Percentiles rank a stretch among this genome's conserved stretches.
Conservation (phyloP, 2,797 vertebrate genomes). For the Dendrocincla tyrannina region DNA sequence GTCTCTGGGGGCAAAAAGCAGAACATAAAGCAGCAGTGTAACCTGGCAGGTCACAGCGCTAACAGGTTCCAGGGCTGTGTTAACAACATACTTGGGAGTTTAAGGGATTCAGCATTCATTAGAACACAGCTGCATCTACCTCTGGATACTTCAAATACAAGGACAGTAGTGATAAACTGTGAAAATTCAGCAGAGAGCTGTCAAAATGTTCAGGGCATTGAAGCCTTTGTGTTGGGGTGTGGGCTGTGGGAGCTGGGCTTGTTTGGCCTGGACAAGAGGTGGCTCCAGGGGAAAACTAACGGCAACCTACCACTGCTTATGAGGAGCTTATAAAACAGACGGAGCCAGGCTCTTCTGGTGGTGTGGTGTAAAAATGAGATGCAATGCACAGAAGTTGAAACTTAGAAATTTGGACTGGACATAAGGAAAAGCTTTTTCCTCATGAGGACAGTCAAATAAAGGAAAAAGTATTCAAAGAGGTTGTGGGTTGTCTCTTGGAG, state of each 20-base stretch:
- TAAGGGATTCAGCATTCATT: neutral
- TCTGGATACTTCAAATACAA: neutral
- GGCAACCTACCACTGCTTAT: neutral
- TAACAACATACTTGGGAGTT: neutral
- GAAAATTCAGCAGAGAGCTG: neutral
- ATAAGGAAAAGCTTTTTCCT: neutral
- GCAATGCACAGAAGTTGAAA: neutral
- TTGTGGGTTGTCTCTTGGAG: neutral
- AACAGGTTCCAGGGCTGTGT: neutral
- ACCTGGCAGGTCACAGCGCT: neutral
- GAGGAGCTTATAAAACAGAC: neutral
- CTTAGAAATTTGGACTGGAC: neutral
- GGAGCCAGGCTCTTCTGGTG: neutral
- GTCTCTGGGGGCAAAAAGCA: neutral
- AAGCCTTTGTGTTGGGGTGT: neutral
- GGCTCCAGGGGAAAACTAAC: neutral
- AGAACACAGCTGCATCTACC: neutral
- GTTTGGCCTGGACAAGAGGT: neutral
- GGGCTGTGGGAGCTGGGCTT: neutral
- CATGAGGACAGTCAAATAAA: neutral
- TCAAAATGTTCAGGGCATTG: neutral
- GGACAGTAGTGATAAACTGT: neutral
- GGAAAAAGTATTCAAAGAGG: neutral
- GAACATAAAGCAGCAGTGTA: neutral
- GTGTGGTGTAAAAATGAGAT: neutral